Evolutionary conservation across 2,888 invertebrate species (phyloP).

Genomic region (Sceliomorpha sp.): DNA sequence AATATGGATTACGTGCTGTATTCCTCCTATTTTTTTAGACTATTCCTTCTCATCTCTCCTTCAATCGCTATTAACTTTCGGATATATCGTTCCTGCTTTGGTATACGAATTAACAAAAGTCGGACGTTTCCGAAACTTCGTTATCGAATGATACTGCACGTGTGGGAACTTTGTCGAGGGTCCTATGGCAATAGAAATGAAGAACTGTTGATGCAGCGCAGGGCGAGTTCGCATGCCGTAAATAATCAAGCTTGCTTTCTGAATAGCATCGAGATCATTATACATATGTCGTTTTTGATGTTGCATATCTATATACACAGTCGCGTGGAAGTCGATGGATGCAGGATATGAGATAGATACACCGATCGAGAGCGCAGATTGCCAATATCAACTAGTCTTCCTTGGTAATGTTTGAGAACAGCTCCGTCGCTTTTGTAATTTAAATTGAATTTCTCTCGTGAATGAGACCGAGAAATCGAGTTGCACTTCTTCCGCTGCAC

Average conservation of each 20-base stretch:
- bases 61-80: no score
- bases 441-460: conserved; percentile 54
- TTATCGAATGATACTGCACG: not conserved
- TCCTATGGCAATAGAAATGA: conserved; percentile 17
- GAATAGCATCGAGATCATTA: conserved; percentile 46
- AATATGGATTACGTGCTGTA: no score
- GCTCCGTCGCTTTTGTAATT: conserved; percentile 50
- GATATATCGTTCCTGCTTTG: no score
- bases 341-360: conserved; percentile 30
- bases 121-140: no score
- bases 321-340: conserved; percentile 22
- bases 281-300: conserved; percentile 46
- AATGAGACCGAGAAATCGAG: conserved; percentile 55
- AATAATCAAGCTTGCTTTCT: conserved; percentile 43
- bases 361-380: conserved; percentile 42
- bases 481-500: conserved; percentile 37
- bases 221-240: conserved; percentile 35
- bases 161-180: not conserved
- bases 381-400: conserved; percentile 50
- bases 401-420: conserved; percentile 50
- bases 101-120: no score
- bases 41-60: no score
- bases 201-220: conserved; percentile 40
- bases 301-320: not conserved
- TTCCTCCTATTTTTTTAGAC: no score